Conservation (phyloP, 2,113 vertebrate species). For the Dolichotis patagonum region DNA sequence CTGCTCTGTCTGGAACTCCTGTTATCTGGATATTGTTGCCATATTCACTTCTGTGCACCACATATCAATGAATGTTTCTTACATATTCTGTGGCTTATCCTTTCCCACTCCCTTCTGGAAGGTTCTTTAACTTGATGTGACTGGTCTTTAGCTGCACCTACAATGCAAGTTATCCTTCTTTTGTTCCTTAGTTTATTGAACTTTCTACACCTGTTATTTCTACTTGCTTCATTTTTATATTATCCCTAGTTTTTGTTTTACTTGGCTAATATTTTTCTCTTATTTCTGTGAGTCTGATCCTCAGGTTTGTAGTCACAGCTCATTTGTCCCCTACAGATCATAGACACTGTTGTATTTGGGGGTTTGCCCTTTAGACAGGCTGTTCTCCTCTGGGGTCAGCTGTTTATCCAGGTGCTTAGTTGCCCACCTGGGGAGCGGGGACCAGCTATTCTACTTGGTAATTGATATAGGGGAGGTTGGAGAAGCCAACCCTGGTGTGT, state of each 20-base stretch:
- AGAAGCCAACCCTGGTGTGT: not conserved
- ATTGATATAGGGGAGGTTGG: not conserved
- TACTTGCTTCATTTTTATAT: not conserved
- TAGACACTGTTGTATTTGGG: not conserved
- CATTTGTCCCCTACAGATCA: not conserved
- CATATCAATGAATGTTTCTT: not conserved
- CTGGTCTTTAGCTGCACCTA: not conserved
- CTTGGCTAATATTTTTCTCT: not conserved
- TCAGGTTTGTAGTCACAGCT: not conserved
- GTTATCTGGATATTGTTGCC: not conserved
- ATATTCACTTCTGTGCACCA: not conserved
- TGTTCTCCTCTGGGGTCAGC: not conserved
- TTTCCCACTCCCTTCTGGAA: not conserved
- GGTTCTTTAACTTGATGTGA: not conserved
- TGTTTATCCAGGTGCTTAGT: not conserved
- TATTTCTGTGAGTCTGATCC: not conserved
- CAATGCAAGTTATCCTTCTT: not conserved
- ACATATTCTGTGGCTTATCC: not conserved
- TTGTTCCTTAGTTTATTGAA: not conserved
- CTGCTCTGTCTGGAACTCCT: not conserved
- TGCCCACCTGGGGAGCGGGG: not conserved
- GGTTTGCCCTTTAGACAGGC: not conserved
- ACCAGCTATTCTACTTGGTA: not conserved
- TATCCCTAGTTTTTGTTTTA: not conserved
- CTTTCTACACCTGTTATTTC: not conserved